Evolutionary conservation across 2,113 vertebrate species (phyloP).

Genomic region (Sitta europaea): DNA sequence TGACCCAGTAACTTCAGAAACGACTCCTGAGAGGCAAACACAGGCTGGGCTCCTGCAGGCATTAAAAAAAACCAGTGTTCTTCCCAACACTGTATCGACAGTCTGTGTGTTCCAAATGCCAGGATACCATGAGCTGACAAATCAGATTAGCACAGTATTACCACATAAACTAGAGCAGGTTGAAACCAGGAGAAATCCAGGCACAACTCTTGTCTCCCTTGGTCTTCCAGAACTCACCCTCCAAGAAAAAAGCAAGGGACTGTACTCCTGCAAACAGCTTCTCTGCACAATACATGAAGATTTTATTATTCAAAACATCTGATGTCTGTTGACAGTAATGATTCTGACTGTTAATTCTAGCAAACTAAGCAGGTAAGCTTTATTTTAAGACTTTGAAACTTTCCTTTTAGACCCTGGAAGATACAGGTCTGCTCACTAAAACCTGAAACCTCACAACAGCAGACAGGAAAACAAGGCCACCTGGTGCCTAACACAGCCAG

Average conservation of each 20-base stretch:
- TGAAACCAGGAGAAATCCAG: neutral
- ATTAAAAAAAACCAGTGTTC: neutral
- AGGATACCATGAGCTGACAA: neutral
- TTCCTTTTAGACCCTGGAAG: neutral
- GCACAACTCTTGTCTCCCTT: neutral
- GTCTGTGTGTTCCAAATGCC: neutral
- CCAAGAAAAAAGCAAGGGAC: neutral
- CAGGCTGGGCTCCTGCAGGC: neutral
- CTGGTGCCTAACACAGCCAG: neutral
- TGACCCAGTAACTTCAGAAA: neutral
- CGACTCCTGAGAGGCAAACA: neutral
- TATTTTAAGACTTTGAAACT: neutral
- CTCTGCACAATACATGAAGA: neutral
- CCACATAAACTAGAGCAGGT: accelerated
- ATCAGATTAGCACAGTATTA: neutral
- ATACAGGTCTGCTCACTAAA: neutral
- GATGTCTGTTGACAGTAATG: neutral
- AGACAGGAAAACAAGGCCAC: neutral
- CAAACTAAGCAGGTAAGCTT: neutral
- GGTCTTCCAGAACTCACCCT: neutral
- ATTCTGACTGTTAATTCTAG: neutral
- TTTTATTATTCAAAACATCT: neutral
- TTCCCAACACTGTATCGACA: neutral
- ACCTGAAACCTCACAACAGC: neutral
- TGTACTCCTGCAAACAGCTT: neutral